These are phyloP conservation scores for Aldrovandia affinis DNA, from an alignment of 2,797 vertebrate species.

Conservation along the genomic window DNA sequence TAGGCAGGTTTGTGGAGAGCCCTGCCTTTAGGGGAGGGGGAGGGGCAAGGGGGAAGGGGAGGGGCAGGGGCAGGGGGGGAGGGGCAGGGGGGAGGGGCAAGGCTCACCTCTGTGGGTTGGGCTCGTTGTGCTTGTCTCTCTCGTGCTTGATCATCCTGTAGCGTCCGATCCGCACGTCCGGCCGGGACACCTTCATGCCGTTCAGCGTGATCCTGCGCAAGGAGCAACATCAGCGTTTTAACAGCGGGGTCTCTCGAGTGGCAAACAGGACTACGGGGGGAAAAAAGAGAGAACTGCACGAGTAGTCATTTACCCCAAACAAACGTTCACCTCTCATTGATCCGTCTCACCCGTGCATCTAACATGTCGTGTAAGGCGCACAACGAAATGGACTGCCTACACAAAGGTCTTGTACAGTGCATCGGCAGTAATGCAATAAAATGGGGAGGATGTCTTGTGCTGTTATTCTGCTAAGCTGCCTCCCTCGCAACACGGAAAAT, in stretches of 20 bases:
- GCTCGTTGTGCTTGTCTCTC: slow-evolving; percentile 98
- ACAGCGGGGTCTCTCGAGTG: too few relatives aligned
- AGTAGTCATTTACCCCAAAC: neutral
- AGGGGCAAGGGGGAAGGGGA: too few relatives aligned
- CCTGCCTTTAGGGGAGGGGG: too few relatives aligned
- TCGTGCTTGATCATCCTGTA: slow-evolving; percentile 99
- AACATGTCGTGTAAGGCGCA: neutral
- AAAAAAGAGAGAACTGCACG: neutral
- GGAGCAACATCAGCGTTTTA: neutral
- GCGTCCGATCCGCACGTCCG: slow-evolving; percentile 93
- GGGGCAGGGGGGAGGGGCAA: neutral
- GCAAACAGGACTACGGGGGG: neutral
- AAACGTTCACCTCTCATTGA: neutral
- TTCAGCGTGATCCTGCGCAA: slow-evolving; percentile 90
- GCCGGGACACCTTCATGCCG: slow-evolving; percentile 98
- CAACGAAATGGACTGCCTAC: neutral
- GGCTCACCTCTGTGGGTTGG: slow-evolving; percentile 96
- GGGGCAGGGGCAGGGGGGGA: neutral
- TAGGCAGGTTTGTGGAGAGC: too few relatives aligned
- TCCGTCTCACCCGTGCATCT: neutral
- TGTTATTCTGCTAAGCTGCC: slow-evolving; percentile 1
- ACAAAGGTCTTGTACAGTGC: neutral
- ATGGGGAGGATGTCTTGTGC: neutral
- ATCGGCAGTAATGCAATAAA: neutral
- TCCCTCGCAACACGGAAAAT: slow-evolving; percentile 7